Evolutionary conservation across 2,113 vertebrate species (phyloP), one percentile per base, ranked within the genome.

Genomic region (Bothrops jararaca): DNA sequence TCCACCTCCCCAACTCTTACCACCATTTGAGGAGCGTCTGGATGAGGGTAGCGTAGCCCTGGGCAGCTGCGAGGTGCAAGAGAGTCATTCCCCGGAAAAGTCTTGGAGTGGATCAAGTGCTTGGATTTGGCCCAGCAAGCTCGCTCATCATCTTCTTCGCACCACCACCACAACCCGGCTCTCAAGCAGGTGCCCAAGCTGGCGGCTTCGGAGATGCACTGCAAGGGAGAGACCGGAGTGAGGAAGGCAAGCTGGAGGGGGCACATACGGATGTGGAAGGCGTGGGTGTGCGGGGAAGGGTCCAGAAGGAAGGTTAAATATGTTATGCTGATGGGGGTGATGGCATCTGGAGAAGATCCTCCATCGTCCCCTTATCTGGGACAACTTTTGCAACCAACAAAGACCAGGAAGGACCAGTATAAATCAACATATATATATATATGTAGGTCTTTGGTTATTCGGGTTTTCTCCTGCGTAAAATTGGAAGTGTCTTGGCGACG

Each of bases 141-240:
- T 45, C 99, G 97, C 98, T 99, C 99, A 99, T 99, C 99, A 99
- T 99, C 98, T 99, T 99, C 97, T 99, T 99, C 99, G 26, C 99
- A 99, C 89, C 89, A 99, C 99, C 53, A 99, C 98, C 42, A 99
- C 99, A 58, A 99, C 99, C 0, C 99, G 99, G 94, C 99, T 99
- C 98, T 99, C 99, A 7, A 99, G 95, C 99, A 99, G 97, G 98
- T 99, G 96, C 98, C 98, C 94, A 99, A 97, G 34, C 98, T 98
- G 57, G 97, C 97, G 56, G 97, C 97, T 13, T 98, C 98, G 0
- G 98, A 97, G 5, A 98, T 95, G 64, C 98, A 99, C 98, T 99
- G 88, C 0, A 90, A 95, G 0, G 58, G 95, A 89, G 93, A 95
- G 91, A 95, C 80, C 18, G 3, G 26, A 0, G 9, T 95, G 56